phyloP scores from a whole-genome alignment of 2,113 vertebrate species.

The Caloenas nicobarica region DNA sequence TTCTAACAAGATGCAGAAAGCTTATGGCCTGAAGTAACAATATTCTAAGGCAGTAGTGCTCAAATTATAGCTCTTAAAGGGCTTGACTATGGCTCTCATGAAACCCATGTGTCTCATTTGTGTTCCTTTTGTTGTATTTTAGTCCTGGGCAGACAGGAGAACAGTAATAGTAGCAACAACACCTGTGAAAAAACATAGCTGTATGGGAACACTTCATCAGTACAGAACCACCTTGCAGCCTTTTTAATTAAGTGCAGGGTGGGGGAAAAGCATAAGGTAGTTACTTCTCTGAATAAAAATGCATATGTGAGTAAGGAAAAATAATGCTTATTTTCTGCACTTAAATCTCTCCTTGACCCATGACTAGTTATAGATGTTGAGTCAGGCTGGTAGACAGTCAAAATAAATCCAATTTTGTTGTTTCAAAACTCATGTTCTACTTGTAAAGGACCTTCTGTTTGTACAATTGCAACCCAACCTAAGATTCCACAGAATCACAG shows the following conservation, averaged over 20 bases:
- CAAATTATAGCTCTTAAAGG: slow-evolving; percentile 10
- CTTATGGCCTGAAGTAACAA: neutral
- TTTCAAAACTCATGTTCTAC: neutral
- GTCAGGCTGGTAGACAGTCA: neutral
- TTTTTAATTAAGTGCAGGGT: neutral
- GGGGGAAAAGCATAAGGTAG: neutral
- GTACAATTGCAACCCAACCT: neutral
- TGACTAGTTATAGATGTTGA: neutral
- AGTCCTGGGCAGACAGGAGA: neutral
- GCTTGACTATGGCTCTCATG: neutral
- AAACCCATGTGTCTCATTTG: neutral
- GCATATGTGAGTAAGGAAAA: neutral
- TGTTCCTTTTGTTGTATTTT: neutral
- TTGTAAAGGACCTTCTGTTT: neutral
- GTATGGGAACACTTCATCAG: neutral
- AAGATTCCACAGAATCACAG: neutral
- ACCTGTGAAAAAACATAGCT: neutral
- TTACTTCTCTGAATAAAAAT: neutral
- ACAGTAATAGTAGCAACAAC: neutral
- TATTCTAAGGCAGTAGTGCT: neutral
- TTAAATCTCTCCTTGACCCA: neutral
- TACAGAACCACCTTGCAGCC: neutral
- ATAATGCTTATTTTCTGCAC: neutral
- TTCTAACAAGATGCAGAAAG: slow-evolving; percentile 3
- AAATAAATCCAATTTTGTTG: neutral